Percentiles rank a stretch among this genome's conserved stretches.
These are phyloP conservation scores for Spodoptera frugiperda DNA, from an alignment of 1,140 invertebrate species.

Conservation along the genomic window DNA sequence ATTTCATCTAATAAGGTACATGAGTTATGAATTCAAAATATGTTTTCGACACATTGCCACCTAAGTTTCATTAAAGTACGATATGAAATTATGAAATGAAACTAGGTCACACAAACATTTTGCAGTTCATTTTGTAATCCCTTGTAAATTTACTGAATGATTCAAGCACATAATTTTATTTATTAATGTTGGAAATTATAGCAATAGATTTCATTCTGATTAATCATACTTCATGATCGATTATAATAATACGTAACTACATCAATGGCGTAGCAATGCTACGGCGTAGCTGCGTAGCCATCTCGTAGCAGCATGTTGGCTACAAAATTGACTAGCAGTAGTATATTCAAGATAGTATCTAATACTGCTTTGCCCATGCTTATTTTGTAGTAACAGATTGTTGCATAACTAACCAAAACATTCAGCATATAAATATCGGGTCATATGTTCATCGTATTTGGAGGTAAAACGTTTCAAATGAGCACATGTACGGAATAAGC, in stretches of 20 bases:
- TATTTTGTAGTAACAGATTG: not conserved
- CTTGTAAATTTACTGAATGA: not conserved
- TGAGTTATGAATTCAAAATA: not conserved
- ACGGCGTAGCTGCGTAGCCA: too few relatives aligned
- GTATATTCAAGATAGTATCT: too few relatives aligned
- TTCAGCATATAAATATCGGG: slow-evolving; percentile 12
- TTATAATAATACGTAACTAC: too few relatives aligned
- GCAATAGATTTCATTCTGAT: too few relatives aligned
- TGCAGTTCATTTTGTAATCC: not conserved
- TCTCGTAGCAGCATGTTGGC: too few relatives aligned
- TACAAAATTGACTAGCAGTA: too few relatives aligned
- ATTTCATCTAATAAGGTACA: slow-evolving; percentile 3
- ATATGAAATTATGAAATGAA: not conserved
- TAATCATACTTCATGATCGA: too few relatives aligned
- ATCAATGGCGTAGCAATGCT: too few relatives aligned
- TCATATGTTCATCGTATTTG: slow-evolving; percentile 21
- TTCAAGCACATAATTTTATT: too few relatives aligned
- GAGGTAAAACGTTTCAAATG: slow-evolving; percentile 45
- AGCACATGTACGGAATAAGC: slow-evolving; percentile 51
- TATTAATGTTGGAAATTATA: too few relatives aligned
- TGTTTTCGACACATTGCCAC: not conserved
- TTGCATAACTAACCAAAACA: not conserved
- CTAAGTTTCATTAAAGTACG: not conserved
- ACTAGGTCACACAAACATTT: not conserved
- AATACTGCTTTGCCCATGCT: not conserved